phyloP scores from a whole-genome alignment of 2,113 vertebrate genomes.

The Charadrius vociferus region DNA sequence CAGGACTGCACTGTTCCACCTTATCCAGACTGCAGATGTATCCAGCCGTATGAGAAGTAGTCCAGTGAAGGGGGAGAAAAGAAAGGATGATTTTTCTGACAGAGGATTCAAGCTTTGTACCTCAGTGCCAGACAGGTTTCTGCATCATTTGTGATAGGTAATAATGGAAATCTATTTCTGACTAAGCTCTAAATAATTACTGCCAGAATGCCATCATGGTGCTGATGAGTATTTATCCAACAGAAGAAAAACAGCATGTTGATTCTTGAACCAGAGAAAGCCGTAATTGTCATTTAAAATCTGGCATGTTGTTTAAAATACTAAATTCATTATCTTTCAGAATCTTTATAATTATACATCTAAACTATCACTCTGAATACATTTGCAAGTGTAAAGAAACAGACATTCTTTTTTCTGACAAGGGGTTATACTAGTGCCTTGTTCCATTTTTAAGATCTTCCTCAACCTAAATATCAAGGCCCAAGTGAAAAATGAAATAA shows the following conservation, averaged over 20 bases:
- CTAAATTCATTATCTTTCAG: constrained; percentile 51
- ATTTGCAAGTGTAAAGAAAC: constrained; percentile 54
- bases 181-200: constrained; percentile 21
- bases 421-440: not conserved
- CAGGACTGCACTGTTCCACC: not conserved
- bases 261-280: constrained; percentile 37
- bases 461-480: not conserved
- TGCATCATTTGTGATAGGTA: not conserved
- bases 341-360: constrained; percentile 45
- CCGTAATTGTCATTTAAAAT: constrained; percentile 56
- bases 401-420: not conserved
- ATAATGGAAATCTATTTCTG: not conserved
- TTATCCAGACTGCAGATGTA: not conserved
- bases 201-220: constrained; percentile 15
- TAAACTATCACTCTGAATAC: constrained; percentile 7
- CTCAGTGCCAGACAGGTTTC: not conserved
- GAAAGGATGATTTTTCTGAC: not conserved
- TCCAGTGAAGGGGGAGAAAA: fast-evolving
- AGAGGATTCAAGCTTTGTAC: not conserved
- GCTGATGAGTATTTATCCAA: constrained; percentile 63
- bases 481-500: not conserved
- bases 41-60: not conserved
- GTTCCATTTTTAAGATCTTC: constrained; percentile 30
- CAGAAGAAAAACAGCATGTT: constrained; percentile 33
- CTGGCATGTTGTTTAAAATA: constrained; percentile 60